phyloP scores from a whole-genome alignment of 2,888 invertebrate species.

The Campaea margaritaria region DNA sequence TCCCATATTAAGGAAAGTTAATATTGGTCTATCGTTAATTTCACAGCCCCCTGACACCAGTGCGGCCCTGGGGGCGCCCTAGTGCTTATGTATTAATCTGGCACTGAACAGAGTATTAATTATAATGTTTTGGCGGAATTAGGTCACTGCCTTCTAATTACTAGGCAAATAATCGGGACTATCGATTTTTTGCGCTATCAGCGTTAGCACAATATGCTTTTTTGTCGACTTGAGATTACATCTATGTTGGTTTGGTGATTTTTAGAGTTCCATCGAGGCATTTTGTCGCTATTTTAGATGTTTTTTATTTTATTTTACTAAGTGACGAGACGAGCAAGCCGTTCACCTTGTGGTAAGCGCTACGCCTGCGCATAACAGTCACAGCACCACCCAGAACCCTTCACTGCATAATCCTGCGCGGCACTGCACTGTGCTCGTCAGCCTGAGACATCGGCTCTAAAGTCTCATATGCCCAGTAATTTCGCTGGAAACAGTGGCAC shows the following conservation, averaged over 20 bases:
- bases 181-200: slow-evolving; percentile 24
- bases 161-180: slow-evolving; percentile 24
- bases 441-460: no score
- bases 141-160: slow-evolving; percentile 42
- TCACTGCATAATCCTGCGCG: no score
- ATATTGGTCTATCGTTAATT: slow-evolving; percentile 27
- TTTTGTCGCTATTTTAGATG: no score
- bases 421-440: no score
- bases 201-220: neutral
- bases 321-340: no score
- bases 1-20: slow-evolving; percentile 16
- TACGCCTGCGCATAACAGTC: no score
- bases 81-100: slow-evolving; percentile 27
- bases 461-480: no score
- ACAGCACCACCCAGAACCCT: no score
- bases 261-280: no score
- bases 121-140: slow-evolving; percentile 42
- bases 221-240: neutral
- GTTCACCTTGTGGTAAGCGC: no score
- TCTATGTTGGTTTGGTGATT: neutral
- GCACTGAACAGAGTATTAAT: slow-evolving; percentile 33
- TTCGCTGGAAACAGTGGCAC: no score
- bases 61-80: slow-evolving; percentile 12
- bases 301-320: no score
- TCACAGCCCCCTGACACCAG: slow-evolving; percentile 19